Percentiles rank a stretch among this genome's conserved stretches.
Evolutionary conservation across 2,113 vertebrate species (phyloP).

Genomic region (Scortum barcoo): DNA sequence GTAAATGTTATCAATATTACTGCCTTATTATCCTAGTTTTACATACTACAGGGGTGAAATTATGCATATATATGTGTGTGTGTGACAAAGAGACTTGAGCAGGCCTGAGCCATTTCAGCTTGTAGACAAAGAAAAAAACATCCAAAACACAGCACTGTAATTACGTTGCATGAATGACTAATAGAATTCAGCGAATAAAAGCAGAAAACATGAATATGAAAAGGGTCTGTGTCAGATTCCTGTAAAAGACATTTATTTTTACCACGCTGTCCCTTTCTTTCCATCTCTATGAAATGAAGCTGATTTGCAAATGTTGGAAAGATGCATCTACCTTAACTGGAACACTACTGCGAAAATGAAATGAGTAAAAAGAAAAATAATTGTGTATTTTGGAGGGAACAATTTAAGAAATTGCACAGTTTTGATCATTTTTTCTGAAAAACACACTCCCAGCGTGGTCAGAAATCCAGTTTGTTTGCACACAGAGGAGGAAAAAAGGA

Average conservation of each 20-base stretch:
- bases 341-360: not conserved
- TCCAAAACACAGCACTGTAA: not conserved
- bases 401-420: conserved; percentile 2
- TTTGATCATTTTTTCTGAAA: not conserved
- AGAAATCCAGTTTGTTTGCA: not conserved
- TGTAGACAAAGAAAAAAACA: not conserved
- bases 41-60: not conserved
- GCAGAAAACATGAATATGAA: conserved; percentile 15
- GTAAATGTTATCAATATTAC: conserved; percentile 46
- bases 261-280: not conserved
- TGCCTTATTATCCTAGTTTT: conserved; percentile 19
- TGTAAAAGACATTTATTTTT: conserved; percentile 21
- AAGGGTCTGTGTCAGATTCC: conserved; percentile 2
- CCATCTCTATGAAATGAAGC: conserved; percentile 10
- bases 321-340: conserved; percentile 1
- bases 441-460: not conserved
- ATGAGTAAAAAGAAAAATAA: not conserved
- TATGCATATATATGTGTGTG: not conserved
- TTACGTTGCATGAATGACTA: conserved; percentile 9
- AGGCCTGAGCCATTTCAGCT: conserved; percentile 29
- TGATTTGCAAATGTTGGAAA: conserved; percentile 10
- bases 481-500: not conserved
- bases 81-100: conserved; percentile 27
- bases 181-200: conserved; percentile 20
- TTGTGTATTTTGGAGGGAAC: not conserved